Evolutionary conservation across 2,113 vertebrate species (phyloP).

Genomic region (Brachyhypopomus occidentalis): DNA sequence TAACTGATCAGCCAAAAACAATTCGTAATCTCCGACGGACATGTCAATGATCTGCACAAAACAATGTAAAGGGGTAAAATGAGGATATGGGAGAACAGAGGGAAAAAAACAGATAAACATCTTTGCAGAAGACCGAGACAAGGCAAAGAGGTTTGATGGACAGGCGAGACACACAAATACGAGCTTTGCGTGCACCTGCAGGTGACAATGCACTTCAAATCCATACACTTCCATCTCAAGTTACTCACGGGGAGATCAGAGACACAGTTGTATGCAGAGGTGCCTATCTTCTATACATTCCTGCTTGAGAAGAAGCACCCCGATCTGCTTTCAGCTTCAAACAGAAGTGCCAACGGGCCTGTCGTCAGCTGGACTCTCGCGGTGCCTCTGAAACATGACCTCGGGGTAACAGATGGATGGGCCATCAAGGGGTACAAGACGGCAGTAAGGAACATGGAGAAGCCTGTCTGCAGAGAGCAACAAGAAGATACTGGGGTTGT

Average conservation of each 20-base stretch:
- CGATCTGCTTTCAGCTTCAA: conserved; percentile 71
- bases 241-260: conserved; percentile 52
- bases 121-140: conserved; percentile 13
- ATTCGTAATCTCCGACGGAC: conserved; percentile 43
- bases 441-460: conserved; percentile 32
- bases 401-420: conserved; percentile 62
- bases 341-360: conserved; percentile 67
- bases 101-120: conserved; percentile 40
- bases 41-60: conserved; percentile 52
- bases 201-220: conserved; percentile 38
- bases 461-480: conserved; percentile 10
- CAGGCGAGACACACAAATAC: conserved; percentile 12
- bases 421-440: conserved; percentile 52
- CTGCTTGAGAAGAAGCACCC: conserved; percentile 64
- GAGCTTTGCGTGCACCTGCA: conserved; percentile 11
- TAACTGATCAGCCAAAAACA: conserved; percentile 46
- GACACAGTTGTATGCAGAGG: conserved; percentile 57
- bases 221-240: conserved; percentile 41
- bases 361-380: conserved; percentile 72
- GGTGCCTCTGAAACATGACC: conserved; percentile 74
- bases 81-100: conserved; percentile 39
- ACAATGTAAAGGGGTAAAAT: background rate
- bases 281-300: conserved; percentile 67
- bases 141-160: conserved; percentile 6
- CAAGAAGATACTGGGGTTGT: conserved; percentile 8